Evolutionary conservation across 2,888 invertebrate species (phyloP).

Genomic region (Drosophila mimica): DNA sequence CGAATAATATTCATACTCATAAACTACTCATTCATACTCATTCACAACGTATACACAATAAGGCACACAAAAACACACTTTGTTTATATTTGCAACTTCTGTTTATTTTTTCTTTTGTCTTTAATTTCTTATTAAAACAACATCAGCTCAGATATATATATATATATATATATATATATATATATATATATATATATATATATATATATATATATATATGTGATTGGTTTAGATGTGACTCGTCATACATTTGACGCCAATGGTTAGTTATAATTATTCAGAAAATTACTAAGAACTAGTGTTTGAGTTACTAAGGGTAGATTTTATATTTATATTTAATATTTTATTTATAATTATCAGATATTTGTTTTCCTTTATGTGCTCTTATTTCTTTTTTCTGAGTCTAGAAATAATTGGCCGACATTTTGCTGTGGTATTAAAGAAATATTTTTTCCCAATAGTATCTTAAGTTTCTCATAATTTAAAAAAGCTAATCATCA

Average conservation of each 20-base stretch:
- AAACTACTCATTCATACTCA: neutral
- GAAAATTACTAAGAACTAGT: too few species aligned
- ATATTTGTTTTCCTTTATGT: too few species aligned
- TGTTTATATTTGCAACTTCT: neutral
- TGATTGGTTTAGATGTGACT: too few species aligned
- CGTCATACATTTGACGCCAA: neutral
- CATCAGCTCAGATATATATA: too few species aligned
- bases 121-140: neutral
- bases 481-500: too few species aligned
- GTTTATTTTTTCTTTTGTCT: neutral
- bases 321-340: too few species aligned
- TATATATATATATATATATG: too few species aligned
- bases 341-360: too few species aligned
- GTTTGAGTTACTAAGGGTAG: too few species aligned
- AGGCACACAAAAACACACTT: conserved; percentile 30
- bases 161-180: too few species aligned
- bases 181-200: too few species aligned
- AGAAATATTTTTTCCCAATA: neutral
- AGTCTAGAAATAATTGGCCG: neutral
- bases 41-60: conserved; percentile 40
- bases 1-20: conserved; percentile 13
- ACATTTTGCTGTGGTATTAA: neutral
- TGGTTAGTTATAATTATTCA: neutral
- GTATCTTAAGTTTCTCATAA: too few species aligned
- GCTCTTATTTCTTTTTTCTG: neutral